Base-by-base conservation (phyloP, 2,797 vertebrate species). In the Meda fulgida region DNA sequence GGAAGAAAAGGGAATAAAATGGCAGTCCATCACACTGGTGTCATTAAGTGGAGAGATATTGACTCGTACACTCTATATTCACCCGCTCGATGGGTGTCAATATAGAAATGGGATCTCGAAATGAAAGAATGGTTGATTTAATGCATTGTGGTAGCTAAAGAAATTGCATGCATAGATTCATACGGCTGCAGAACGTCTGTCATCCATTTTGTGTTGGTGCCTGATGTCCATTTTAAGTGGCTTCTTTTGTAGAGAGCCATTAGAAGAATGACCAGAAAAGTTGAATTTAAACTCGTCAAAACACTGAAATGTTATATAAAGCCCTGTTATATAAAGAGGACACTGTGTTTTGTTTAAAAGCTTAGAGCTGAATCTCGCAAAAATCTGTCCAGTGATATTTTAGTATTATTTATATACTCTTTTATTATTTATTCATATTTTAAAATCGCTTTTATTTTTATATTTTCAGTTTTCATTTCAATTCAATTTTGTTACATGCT, bases 101-200 rank as follows among this genome's bases (percentile, higher is more conserved):
- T 81, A 66, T 23, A 70, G 66, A 81, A 70, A 70, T 81, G 51
- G 67, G 36, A 71, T 72, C 81, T 38, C 13, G 10, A 81, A 78
- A 78, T 58, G 72, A 83, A 72, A 63, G 73, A 72, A 86, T 66
- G 40, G 26, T 66, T 71, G 69, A 65, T 55, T 80, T 84, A 80
- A 80, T 84, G 83, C 84, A 31, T 66, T 67, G 46, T 51, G 60
- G 67, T 34, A 79, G 65, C 53, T 63, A 53, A 79, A 86, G 70
- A 80, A 80, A 63, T 83, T 78, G 60, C 81, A 88, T 85, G 40
- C 48, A 83, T 67, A 85, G 48, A 85, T 73, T 72, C 63, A 84
- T 77, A 80, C 36, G 38, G 51, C 76, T 36, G 71, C 36, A 63
- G 51, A 78, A 71, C 19, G 36, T 23, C 69, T 69, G 85, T 75